Evolutionary conservation across 2,797 vertebrate species (phyloP).

Genomic region (Chelon labrosus): DNA sequence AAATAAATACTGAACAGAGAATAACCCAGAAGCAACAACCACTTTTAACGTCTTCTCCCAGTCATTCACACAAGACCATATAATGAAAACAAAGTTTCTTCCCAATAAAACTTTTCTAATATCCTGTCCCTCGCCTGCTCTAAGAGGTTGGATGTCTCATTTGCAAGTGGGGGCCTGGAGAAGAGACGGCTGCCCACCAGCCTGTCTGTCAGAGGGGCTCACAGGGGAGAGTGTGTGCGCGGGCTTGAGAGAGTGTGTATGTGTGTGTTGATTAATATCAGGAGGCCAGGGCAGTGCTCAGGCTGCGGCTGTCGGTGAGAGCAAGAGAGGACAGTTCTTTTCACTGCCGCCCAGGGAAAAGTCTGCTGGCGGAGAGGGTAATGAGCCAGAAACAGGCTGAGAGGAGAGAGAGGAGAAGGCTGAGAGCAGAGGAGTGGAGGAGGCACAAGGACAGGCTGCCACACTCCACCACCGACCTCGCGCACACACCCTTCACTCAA

Average conservation of each 20-base stretch:
- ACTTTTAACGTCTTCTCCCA: slow-evolving; percentile 24
- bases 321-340: slow-evolving; percentile 82
- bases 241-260: slow-evolving; percentile 39
- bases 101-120: slow-evolving; percentile 73
- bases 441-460: slow-evolving; percentile 84
- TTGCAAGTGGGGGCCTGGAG: slow-evolving; percentile 75
- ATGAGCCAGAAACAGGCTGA: slow-evolving; percentile 85
- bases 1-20: background rate
- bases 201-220: slow-evolving; percentile 73
- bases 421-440: slow-evolving; percentile 71
- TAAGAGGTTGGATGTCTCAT: slow-evolving; percentile 74
- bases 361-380: slow-evolving; percentile 84
- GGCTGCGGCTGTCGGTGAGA: slow-evolving; percentile 75
- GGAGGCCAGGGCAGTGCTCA: slow-evolving; percentile 78
- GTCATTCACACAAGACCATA: slow-evolving; percentile 34
- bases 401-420: slow-evolving; percentile 64
- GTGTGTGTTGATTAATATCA: slow-evolving; percentile 84
- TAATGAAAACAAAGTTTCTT: slow-evolving; percentile 67
- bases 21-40: slow-evolving; percentile 2
- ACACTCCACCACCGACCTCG: slow-evolving; percentile 39
- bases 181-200: slow-evolving; percentile 76
- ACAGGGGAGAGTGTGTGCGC: slow-evolving; percentile 61
- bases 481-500: slow-evolving; percentile 70
- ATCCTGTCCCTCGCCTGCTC: slow-evolving; percentile 68
- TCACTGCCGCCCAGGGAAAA: slow-evolving; percentile 84